phyloP scores from a whole-genome alignment of 2,113 vertebrate genomes.

The Zosterops pallidus region DNA sequence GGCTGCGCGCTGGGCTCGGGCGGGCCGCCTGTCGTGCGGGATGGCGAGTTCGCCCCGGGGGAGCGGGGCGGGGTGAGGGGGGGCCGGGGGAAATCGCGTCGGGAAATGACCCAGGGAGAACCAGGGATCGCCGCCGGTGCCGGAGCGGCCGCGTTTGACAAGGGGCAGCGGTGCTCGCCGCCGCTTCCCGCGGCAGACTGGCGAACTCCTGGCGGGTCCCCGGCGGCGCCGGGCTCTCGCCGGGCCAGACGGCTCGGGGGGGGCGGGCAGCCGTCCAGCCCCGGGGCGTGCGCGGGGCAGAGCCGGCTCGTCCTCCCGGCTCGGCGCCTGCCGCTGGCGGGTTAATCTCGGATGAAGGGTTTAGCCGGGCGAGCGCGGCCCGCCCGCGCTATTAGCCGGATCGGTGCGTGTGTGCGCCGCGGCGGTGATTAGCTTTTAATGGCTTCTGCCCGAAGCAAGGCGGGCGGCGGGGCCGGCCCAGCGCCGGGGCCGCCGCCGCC shows the following conservation, averaged over 20 bases:
- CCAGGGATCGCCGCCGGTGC: not conserved
- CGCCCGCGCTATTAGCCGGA: constrained; percentile 32
- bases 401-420: not conserved
- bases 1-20: not conserved
- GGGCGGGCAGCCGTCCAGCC: not conserved
- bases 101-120: not conserved
- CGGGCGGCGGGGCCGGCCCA: not conserved
- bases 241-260: not conserved
- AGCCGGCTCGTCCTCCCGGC: not conserved
- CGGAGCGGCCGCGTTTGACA: not conserved
- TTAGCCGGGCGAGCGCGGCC: constrained; percentile 37
- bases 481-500: not conserved
- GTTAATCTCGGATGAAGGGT: constrained; percentile 38
- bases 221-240: not conserved
- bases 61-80: too few relatives aligned
- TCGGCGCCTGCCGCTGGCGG: constrained; percentile 22
- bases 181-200: not conserved
- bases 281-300: not conserved
- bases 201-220: not conserved
- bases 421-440: constrained; percentile 42
- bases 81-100: not conserved
- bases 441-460: constrained; percentile 18
- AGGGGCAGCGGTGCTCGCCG: not conserved
- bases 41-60: not conserved
- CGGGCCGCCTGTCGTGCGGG: not conserved